Conservation (phyloP, 23 tunicate species). For the Styela clava region DNA sequence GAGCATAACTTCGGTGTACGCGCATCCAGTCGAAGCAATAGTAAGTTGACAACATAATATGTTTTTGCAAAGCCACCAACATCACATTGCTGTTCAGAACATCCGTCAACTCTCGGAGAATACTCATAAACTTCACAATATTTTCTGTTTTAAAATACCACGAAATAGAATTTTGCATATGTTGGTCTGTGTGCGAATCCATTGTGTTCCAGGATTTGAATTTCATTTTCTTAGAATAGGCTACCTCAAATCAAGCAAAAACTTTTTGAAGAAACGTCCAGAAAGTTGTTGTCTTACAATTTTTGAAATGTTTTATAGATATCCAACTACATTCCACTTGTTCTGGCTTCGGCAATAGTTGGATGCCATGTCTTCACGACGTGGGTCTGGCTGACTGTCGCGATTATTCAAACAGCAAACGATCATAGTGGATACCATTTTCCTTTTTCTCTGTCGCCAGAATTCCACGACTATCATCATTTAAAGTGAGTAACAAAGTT, state of each 20-base stretch:
- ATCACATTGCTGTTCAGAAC: not conserved
- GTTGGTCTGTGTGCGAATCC: too few species aligned
- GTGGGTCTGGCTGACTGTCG: slow-evolving; percentile 64
- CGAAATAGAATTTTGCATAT: not conserved
- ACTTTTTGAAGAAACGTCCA: too few species aligned
- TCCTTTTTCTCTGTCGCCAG: slow-evolving; percentile 67
- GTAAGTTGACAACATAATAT: slow-evolving; percentile 32
- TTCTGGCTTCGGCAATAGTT: slow-evolving; percentile 41
- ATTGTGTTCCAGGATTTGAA: too few species aligned
- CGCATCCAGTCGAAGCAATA: slow-evolving; percentile 87
- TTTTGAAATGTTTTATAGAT: slow-evolving; percentile 34
- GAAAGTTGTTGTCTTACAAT: not conserved
- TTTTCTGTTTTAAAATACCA: not conserved
- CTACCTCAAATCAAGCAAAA: too few species aligned
- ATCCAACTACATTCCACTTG: slow-evolving; percentile 60
- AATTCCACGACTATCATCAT: slow-evolving; percentile 95
- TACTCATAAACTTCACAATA: not conserved
- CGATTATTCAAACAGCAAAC: slow-evolving; percentile 47
- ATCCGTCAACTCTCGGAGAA: not conserved
- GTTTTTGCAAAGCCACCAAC: not conserved
- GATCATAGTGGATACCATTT: slow-evolving; percentile 86
- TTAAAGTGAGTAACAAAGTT: slow-evolving; percentile 77
- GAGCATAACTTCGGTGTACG: slow-evolving; percentile 89
- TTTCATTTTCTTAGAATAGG: too few species aligned
- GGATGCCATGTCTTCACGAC: slow-evolving; percentile 49